Base-by-base conservation (phyloP, 2,888 invertebrate genomes). In the Polydrusus cervinus region DNA sequence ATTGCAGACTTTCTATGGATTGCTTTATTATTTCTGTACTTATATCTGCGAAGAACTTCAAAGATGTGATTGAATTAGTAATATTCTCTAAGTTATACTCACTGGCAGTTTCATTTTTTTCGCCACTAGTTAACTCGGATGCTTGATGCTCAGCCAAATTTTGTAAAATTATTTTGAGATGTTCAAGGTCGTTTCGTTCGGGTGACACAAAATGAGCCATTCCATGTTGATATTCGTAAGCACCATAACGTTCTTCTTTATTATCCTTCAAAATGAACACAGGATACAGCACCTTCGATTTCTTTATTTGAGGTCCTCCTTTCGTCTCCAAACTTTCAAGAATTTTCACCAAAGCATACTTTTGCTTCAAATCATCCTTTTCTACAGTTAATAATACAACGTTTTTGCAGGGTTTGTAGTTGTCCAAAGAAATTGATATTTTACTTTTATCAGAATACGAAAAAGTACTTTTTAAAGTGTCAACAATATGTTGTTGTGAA, bases 31-130 rank as follows among this genome's bases (percentile, higher is more conserved):
- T 25, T 7, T 5, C 38, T 49, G 38, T 14, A 20, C 67, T 51
- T 51, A 73, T 8, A 38, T 38, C 16, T 13, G 47, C 51, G 18
- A 73, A 73, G n/a, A 60, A 13, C 13, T 47, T n/a, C n/a, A 40
- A 49, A 20, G 60, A 66, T 20, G 34, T 34, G 0, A 66, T 14
- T 18, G 25, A 1, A 20, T 30, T 1, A 38, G 34, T 16, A 34
- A 34, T 47, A 20, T 43, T n/a, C 13, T 72, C 16, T 14, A 72
- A 9, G 14, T 10, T 43, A 16, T 64, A 43, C n/a, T 64, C 71
- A 53, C 40, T 62, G 25, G 8, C 1, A 9, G 49, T 25, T 16
- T 30, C 20, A 13, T 7, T n/a, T 30, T 25, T 3, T n/a, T 25
- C 8, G 1, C n/a, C n/a, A 30, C 20, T 30, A 13, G 11, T 53